A percentile compares a stretch with the other conserved stretches of the same genome.
Evolutionary conservation across 2,113 vertebrate species (phyloP).

Genomic region (Formicarius rufipectus): DNA sequence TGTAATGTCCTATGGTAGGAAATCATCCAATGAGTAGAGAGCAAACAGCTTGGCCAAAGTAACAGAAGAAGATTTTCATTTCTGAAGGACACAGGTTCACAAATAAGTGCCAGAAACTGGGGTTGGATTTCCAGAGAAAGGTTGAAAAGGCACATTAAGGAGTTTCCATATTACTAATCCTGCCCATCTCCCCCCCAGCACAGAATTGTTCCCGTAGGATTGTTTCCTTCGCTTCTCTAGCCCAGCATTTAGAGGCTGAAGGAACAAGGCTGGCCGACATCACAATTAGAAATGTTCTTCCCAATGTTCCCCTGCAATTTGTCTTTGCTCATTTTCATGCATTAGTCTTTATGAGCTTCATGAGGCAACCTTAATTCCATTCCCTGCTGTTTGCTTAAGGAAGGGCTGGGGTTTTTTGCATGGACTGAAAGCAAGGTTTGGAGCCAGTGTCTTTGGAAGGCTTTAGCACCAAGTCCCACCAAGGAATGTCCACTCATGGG

Average conservation of each 20-base stretch:
- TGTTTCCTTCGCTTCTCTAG: not conserved
- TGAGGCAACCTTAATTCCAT: slow-evolving; percentile 35
- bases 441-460: not conserved
- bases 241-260: not conserved
- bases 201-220: not conserved
- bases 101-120: not conserved
- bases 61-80: not conserved
- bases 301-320: not conserved
- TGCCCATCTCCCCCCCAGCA: not conserved
- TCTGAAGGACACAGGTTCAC: not conserved
- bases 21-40: not conserved
- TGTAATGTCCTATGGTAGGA: not conserved
- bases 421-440: not conserved
- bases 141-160: not conserved
- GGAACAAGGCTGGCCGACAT: not conserved
- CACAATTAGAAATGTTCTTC: slow-evolving; percentile 1
- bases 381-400: not conserved
- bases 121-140: not conserved
- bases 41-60: not conserved
- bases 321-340: slow-evolving; percentile 8
- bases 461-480: not conserved
- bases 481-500: not conserved
- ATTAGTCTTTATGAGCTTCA: slow-evolving; percentile 16
- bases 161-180: slow-evolving; percentile 16
- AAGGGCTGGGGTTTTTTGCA: not conserved